These are phyloP conservation scores for Stomatorhinus walkeri DNA, from an alignment of 2,797 vertebrate species.

Conservation along the genomic window DNA sequence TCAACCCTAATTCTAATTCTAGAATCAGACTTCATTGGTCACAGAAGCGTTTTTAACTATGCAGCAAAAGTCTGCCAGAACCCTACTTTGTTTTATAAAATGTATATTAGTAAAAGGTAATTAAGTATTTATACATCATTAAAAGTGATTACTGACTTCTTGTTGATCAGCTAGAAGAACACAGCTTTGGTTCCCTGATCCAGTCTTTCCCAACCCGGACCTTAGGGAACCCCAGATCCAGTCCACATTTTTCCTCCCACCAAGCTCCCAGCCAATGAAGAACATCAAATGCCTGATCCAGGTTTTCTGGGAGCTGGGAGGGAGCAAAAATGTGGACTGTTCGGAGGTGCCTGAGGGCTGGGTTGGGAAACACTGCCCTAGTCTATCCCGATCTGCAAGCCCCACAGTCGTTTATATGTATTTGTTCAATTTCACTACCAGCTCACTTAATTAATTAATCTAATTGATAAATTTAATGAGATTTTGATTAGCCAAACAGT, in stretches of 20 bases:
- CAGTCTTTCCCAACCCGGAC: neutral
- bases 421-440: too few relatives aligned
- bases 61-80: neutral
- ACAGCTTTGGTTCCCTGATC: neutral
- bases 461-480: too few relatives aligned
- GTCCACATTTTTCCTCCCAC: neutral
- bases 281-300: neutral
- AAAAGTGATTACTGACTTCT: neutral
- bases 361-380: too few relatives aligned
- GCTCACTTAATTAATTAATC: too few relatives aligned
- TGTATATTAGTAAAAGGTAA: neutral
- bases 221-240: neutral
- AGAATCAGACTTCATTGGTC: neutral
- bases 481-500: too few relatives aligned
- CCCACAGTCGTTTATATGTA: too few relatives aligned
- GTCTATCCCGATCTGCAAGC: too few relatives aligned
- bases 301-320: too few relatives aligned
- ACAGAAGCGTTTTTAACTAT: neutral
- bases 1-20: neutral
- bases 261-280: neutral
- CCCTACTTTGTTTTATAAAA: neutral
- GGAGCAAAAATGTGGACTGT: too few relatives aligned
- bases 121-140: neutral
- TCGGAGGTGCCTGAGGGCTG: too few relatives aligned
- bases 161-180: neutral